Base-by-base conservation (phyloP, 2,888 invertebrate genomes). In the Cryptops parisi region DNA sequence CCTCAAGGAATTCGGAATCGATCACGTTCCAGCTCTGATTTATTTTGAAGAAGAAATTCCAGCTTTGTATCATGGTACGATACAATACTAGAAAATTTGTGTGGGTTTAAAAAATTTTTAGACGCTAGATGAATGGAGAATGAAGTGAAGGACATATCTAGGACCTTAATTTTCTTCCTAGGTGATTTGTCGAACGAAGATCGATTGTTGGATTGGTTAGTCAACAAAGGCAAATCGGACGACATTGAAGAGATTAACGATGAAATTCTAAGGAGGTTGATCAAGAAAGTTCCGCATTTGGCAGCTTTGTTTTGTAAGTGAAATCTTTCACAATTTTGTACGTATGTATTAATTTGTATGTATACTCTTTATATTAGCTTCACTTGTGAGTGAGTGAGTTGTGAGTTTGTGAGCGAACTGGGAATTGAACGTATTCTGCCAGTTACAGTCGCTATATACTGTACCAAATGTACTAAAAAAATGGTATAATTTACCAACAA, bases 11-110 rank as follows among this genome's bases (percentile, higher is more conserved):
- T 63, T 60, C 52, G 62, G 62, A 23, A 55, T 64, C n/a, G 61
- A 61, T 23, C 56, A 58, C 27, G 47, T 63, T 39, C 63, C 63
- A 5, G 51, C 57, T 9, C 53, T 63, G 2, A 59, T 63, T 21
- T 63, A 63, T 46, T 63, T 63, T 51, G 62, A 63, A 50, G 57
- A 60, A 41, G 60, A 60, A 54, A 59, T 62, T 45, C 62, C 62
- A n/a, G 61, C 57, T 53, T 55, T 59, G 46, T 62, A 62, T 51
- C 58, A 59, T 55, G 62, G 62, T 61, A 52, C 4, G 17, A 17
- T n/a, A 41, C 12, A 41, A 6, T 5, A 41, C 19, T 41, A 33
- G 9, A 33, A 9, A 15, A 9, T 9, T 9, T 9, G 33, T 33
- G 33, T 6, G 33, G 33, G 33, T 9, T 33, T 33, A 33, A 9